Evolutionary conservation across 2,797 vertebrate genomes (phyloP).

Genomic region (Bovichtus variegatus): DNA sequence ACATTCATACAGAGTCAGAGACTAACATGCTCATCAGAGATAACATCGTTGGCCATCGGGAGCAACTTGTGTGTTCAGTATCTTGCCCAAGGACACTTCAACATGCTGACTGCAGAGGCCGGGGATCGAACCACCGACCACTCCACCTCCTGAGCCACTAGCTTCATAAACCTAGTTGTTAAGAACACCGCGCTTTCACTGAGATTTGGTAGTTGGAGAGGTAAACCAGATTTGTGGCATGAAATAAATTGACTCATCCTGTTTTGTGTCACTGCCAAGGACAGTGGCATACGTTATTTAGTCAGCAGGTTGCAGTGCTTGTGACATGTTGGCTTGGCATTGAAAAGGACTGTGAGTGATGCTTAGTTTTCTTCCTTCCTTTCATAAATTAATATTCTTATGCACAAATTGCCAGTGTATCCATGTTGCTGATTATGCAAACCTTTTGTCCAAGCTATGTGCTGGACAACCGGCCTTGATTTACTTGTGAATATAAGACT

Average conservation of each 20-base stretch:
- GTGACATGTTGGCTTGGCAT: conserved; percentile 14
- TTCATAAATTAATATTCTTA: neutral
- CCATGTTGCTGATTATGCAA: neutral
- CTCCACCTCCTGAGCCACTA: no score
- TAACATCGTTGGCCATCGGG: no score
- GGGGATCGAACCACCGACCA: no score
- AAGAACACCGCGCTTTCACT: neutral
- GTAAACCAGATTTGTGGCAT: neutral
- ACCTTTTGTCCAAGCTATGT: neutral
- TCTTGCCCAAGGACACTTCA: no score
- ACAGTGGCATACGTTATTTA: neutral
- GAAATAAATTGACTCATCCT: conserved; percentile 1
- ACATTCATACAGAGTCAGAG: no score
- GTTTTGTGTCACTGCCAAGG: neutral
- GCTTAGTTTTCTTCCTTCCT: neutral
- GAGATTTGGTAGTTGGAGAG: neutral
- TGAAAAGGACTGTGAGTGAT: neutral
- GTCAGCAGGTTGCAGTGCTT: conserved; percentile 12
- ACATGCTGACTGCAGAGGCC: no score
- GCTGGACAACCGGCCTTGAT: neutral
- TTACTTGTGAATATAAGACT: neutral
- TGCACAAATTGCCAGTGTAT: neutral
- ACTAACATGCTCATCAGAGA: no score
- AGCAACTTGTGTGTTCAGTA: no score
- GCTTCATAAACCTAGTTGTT: neutral